phyloP scores from a whole-genome alignment of 2,797 vertebrate genomes.

The Onychomys torridus region DNA sequence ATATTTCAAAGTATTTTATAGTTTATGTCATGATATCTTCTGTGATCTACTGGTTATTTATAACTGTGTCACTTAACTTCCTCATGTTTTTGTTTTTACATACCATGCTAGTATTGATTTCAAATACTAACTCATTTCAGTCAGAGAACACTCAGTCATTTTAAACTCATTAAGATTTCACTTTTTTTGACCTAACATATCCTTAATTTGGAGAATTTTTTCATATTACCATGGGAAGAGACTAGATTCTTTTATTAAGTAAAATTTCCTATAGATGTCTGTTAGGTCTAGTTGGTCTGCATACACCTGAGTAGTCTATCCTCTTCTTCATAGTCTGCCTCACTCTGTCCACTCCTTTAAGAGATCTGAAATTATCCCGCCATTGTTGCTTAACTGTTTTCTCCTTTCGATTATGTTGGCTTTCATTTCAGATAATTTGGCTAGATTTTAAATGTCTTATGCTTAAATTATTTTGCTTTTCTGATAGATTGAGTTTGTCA shows the following conservation, averaged over 20 bases:
- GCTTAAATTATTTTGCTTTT: not conserved
- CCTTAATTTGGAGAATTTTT: not conserved
- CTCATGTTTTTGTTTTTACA: not conserved
- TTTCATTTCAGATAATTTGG: not conserved
- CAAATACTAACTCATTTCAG: not conserved
- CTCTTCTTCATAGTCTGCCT: not conserved
- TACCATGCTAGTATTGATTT: not conserved
- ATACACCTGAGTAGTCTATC: not conserved
- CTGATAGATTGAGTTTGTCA: not conserved
- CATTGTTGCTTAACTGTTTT: not conserved
- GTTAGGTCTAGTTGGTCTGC: not conserved
- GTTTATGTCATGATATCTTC: not conserved
- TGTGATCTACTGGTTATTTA: not conserved
- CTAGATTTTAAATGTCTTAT: not conserved
- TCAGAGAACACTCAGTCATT: not conserved
- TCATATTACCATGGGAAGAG: not conserved
- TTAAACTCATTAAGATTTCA: conserved; percentile 12
- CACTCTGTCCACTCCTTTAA: not conserved
- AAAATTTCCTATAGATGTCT: not conserved
- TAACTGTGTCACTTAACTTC: not conserved
- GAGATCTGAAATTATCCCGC: too few species aligned
- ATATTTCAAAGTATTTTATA: not conserved
- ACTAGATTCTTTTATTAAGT: not conserved
- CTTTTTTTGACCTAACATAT: not conserved
- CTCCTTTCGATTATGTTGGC: not conserved